Percentiles rank a stretch among this genome's conserved stretches.
Evolutionary conservation across 1,140 invertebrate species (phyloP).

Genomic region (Lucilia sericata): DNA sequence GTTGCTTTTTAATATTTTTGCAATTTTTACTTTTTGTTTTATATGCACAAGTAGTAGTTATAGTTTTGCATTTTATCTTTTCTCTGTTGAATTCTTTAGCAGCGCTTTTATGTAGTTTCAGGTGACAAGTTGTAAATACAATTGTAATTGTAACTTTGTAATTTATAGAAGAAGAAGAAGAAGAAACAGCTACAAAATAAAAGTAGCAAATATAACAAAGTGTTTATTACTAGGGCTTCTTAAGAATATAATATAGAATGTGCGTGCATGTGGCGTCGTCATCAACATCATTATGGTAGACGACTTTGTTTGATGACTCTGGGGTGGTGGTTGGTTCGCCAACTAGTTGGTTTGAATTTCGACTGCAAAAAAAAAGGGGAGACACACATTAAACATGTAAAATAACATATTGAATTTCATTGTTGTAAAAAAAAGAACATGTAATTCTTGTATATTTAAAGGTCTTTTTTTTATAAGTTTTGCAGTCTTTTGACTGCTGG

Average conservation of each 20-base stretch:
- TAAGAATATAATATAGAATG: not conserved
- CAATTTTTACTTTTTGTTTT: too few relatives aligned
- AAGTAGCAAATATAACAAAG: constrained; percentile 3
- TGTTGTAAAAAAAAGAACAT: not conserved
- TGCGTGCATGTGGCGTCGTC: not conserved
- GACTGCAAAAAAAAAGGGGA: too few relatives aligned
- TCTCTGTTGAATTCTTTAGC: not conserved
- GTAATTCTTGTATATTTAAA: not conserved
- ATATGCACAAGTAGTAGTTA: too few relatives aligned
- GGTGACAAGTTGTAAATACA: constrained; percentile 25
- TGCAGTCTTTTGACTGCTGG: not conserved
- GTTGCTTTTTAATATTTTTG: not conserved
- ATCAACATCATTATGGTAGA: too few relatives aligned
- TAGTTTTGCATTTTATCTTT: not conserved
- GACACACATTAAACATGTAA: too few relatives aligned
- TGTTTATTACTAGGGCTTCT: constrained; percentile 3
- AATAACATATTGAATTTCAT: not conserved
- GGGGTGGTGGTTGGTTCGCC: too few relatives aligned
- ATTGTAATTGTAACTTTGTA: constrained; percentile 27
- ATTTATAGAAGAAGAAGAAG: not conserved
- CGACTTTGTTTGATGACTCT: too few relatives aligned
- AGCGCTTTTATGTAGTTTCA: constrained; percentile 2
- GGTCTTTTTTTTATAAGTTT: not conserved
- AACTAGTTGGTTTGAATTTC: too few relatives aligned
- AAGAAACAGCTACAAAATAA: not conserved